Conservation (phyloP, 2,888 invertebrate genomes). For the Dasypolia templi region DNA sequence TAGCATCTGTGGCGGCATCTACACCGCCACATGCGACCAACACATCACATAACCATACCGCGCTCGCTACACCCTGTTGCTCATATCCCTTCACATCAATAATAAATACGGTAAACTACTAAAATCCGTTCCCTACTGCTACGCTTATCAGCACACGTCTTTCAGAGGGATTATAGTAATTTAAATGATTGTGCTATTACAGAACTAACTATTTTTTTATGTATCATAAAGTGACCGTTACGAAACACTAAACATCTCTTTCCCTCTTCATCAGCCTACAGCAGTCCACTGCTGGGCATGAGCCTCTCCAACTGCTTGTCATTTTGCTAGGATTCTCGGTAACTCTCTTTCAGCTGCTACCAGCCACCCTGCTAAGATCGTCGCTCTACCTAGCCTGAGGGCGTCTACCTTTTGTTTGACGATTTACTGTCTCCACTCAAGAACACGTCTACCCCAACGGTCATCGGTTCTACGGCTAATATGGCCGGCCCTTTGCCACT, state of each 20-base stretch:
- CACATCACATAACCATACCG: too few relatives aligned
- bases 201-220: background rate
- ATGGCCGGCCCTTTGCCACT: background rate
- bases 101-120: background rate
- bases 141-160: constrained; percentile 7
- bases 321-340: background rate
- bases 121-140: constrained; percentile 7
- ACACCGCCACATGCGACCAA: too few relatives aligned
- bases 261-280: background rate
- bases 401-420: background rate
- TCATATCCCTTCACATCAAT: too few relatives aligned
- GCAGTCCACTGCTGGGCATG: background rate
- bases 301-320: background rate
- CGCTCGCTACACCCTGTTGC: too few relatives aligned
- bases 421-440: background rate
- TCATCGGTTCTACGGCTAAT: background rate
- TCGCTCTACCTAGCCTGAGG: background rate
- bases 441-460: background rate
- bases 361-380: background rate
- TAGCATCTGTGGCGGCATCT: too few relatives aligned
- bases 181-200: background rate
- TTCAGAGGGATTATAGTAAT: background rate
- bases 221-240: background rate
- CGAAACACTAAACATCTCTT: background rate
- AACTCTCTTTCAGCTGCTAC: too few relatives aligned